Conservation (phyloP, 2,797 vertebrate genomes). For the Muscicapa striata region DNA sequence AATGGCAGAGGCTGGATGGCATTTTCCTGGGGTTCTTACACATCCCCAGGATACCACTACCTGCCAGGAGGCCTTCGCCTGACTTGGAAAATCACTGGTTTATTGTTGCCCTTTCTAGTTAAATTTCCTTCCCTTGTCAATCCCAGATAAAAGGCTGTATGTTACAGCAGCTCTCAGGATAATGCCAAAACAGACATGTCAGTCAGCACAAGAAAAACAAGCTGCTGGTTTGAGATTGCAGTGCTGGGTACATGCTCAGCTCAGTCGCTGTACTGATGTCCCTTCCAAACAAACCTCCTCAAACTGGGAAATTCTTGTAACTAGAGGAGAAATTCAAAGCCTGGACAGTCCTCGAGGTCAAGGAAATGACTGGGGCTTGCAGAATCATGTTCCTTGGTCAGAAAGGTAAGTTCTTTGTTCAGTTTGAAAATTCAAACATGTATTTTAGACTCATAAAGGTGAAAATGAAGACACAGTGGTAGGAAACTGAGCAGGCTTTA, state of each 20-base stretch:
- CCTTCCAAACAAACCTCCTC: neutral
- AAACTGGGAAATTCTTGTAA: neutral
- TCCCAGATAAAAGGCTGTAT: neutral
- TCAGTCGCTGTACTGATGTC: rapidly evolving
- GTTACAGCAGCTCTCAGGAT: neutral
- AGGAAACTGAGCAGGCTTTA: neutral
- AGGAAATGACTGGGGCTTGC: neutral
- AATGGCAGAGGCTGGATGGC: slow-evolving; percentile 32
- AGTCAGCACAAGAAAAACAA: neutral
- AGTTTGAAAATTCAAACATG: neutral
- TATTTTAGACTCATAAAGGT: neutral
- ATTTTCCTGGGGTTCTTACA: slow-evolving; percentile 33
- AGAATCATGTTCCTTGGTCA: rapidly evolving
- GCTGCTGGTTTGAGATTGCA: neutral
- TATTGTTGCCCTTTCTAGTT: slow-evolving; percentile 9
- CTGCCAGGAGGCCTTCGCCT: neutral
- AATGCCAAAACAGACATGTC: neutral
- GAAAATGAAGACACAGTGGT: neutral
- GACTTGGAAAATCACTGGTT: slow-evolving; percentile 25
- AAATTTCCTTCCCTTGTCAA: neutral
- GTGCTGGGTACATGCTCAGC: neutral
- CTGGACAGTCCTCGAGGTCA: neutral
- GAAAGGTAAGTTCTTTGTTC: neutral
- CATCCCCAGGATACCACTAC: neutral
- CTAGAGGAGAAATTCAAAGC: neutral